These are phyloP conservation scores for Grammomys surdaster DNA, from an alignment of 2,113 vertebrate genomes.

Conservation along the genomic window DNA sequence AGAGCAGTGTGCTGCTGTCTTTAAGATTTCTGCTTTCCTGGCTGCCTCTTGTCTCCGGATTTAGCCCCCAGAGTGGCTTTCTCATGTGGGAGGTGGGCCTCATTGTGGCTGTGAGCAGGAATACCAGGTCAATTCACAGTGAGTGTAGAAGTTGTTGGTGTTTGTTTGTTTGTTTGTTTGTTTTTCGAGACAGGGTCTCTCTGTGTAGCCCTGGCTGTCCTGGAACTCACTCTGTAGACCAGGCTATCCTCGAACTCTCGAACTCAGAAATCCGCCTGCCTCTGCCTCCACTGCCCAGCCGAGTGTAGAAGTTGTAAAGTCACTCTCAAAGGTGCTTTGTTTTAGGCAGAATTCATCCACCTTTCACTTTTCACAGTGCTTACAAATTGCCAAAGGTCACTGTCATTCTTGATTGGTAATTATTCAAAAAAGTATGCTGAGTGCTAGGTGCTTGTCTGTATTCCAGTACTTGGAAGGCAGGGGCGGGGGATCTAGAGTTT, in stretches of 20 bases:
- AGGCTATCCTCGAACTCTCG: no score
- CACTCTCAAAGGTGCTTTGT: no score
- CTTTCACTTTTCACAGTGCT: fast-evolving
- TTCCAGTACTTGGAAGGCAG: not conserved
- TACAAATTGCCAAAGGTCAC: not conserved
- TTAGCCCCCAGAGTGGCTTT: not conserved
- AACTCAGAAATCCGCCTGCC: no score
- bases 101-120: not conserved
- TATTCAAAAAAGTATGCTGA: not conserved
- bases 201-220: no score
- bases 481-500: not conserved
- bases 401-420: not conserved
- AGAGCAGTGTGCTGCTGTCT: not conserved
- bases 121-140: not conserved
- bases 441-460: not conserved
- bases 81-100: not conserved
- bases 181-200: no score
- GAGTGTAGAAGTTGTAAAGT: not conserved
- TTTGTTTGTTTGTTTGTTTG: no score
- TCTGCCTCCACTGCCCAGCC: no score
- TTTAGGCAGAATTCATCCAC: fast-evolving
- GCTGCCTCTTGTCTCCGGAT: not conserved
- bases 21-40: not conserved
- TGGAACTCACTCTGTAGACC: no score
- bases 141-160: fast-evolving